Percentiles rank a stretch among this genome's conserved stretches.
Conservation (phyloP, 2,888 invertebrate genomes). For the Leptinotarsa haldemani region DNA sequence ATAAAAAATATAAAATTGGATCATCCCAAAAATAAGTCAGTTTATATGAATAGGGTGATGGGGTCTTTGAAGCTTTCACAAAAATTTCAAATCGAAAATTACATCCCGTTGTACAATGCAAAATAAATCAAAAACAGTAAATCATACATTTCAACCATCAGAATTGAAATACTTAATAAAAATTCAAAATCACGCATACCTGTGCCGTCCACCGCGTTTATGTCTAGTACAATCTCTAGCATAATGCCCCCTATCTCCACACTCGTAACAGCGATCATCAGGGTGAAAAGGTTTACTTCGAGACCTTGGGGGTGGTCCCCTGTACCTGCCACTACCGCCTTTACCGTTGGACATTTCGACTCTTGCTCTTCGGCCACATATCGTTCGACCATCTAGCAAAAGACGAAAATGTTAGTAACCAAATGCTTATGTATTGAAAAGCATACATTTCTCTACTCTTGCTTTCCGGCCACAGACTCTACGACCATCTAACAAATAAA, state of each 20-base stretch:
- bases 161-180: background rate
- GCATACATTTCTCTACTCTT: slow-evolving; percentile 48
- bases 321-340: slow-evolving; percentile 67
- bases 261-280: slow-evolving; percentile 94
- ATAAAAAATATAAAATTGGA: slow-evolving; percentile 1
- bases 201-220: slow-evolving; percentile 71
- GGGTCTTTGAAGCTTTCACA: slow-evolving; percentile 20
- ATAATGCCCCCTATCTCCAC: slow-evolving; percentile 93
- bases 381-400: slow-evolving; percentile 78
- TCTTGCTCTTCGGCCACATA: slow-evolving; percentile 89
- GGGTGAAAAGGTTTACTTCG: slow-evolving; percentile 84
- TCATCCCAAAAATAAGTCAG: background rate
- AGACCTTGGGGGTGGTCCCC: slow-evolving; percentile 72
- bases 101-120: slow-evolving; percentile 21
- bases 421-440: slow-evolving; percentile 32
- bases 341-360: slow-evolving; percentile 94
- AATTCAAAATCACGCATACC: slow-evolving; percentile 37
- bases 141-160: slow-evolving; percentile 9
- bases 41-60: slow-evolving; percentile 18
- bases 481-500: slow-evolving; percentile 47
- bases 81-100: slow-evolving; percentile 11
- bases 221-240: slow-evolving; percentile 89
- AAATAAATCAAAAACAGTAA: slow-evolving; percentile 18
- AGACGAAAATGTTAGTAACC: slow-evolving; percentile 37
- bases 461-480: slow-evolving; percentile 46